phyloP scores from a whole-genome alignment of 2,113 vertebrate genomes.

The Laticauda colubrina region DNA sequence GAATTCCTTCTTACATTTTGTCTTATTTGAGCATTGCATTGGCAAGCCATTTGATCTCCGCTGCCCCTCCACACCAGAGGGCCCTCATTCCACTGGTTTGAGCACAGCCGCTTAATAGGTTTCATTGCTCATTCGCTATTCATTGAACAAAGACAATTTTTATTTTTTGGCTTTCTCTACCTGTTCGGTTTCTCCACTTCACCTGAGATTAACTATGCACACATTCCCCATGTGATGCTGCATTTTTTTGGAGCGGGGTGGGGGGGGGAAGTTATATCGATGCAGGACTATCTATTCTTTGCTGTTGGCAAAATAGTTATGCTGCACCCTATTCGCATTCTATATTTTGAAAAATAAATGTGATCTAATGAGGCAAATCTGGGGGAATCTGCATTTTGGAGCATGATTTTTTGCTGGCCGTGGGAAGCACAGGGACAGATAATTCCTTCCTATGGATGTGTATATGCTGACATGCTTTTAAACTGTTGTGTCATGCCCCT shows the following conservation, averaged over 20 bases:
- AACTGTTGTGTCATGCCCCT: too few species aligned
- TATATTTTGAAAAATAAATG: neutral
- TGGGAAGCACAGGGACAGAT: neutral
- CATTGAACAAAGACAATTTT: neutral
- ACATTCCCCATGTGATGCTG: neutral
- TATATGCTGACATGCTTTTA: neutral
- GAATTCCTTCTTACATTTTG: neutral
- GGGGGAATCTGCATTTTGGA: neutral
- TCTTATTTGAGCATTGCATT: too few species aligned
- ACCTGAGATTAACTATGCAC: neutral
- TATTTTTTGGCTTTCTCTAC: neutral
- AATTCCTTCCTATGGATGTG: neutral
- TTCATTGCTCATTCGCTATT: neutral
- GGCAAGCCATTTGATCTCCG: neutral
- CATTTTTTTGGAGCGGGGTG: too few species aligned
- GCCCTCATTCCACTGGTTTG: neutral
- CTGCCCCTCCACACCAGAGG: neutral
- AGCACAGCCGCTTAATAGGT: neutral
- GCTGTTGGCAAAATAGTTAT: neutral
- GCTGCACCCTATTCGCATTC: neutral
- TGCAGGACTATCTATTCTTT: neutral
- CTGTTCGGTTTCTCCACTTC: neutral
- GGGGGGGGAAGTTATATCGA: neutral
- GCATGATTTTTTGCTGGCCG: neutral
- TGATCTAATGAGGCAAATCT: neutral